Evolutionary conservation across 1,140 invertebrate genomes (phyloP).

Genomic region (Daktulosphaira vitifoliae): DNA sequence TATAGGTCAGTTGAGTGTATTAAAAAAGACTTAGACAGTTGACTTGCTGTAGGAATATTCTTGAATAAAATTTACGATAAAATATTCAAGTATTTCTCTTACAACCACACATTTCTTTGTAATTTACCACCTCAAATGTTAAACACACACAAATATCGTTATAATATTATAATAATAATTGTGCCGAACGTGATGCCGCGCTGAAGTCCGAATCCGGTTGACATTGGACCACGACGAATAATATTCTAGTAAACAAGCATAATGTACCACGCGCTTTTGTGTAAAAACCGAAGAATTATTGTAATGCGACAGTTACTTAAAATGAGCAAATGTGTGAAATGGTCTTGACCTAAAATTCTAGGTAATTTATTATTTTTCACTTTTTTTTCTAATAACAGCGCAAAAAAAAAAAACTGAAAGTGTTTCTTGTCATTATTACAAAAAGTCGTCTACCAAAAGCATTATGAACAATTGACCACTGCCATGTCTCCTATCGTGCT

Average conservation of each 20-base stretch:
- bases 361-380: not conserved
- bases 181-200: too few species aligned
- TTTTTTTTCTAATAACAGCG: not conserved
- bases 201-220: not conserved
- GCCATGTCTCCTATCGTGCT: too few species aligned
- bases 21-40: too few species aligned
- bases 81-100: too few species aligned
- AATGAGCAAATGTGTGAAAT: not conserved
- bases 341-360: slow-evolving; percentile 24
- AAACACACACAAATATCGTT: too few species aligned
- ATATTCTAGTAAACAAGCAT: not conserved
- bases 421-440: not conserved
- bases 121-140: too few species aligned
- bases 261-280: not conserved
- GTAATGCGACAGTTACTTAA: slow-evolving; percentile 22
- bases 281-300: slow-evolving; percentile 6
- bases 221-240: slow-evolving; percentile 10
- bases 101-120: too few species aligned
- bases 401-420: not conserved
- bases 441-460: not conserved
- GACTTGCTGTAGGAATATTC: too few species aligned
- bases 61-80: too few species aligned
- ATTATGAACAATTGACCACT: too few species aligned
- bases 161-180: too few species aligned
- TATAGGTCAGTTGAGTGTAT: too few species aligned